These are phyloP conservation scores for Cisticola juncidis DNA, from an alignment of 2,113 vertebrate species.

Conservation along the genomic window DNA sequence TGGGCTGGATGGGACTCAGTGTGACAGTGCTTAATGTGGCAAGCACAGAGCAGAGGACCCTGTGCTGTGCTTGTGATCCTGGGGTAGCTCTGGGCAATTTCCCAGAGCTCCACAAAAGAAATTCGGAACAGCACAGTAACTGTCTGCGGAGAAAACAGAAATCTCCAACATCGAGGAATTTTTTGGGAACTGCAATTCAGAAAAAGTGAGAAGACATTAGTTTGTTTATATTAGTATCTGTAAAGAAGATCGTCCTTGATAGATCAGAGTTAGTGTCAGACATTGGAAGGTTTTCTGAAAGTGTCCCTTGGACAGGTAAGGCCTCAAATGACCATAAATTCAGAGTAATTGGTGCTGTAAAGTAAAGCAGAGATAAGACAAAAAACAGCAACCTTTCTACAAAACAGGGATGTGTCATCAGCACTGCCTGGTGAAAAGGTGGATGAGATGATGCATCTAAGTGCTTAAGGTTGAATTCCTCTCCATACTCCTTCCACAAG, in stretches of 20 bases:
- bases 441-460: neutral
- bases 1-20: neutral
- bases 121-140: neutral
- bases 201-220: neutral
- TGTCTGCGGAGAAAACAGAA: neutral
- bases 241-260: neutral
- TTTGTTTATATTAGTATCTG: neutral
- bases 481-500: neutral
- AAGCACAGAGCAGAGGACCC: neutral
- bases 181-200: neutral
- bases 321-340: neutral
- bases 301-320: neutral
- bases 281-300: neutral
- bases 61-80: neutral
- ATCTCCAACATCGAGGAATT: accelerated
- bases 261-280: neutral
- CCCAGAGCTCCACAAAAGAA: neutral
- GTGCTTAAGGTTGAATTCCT: neutral
- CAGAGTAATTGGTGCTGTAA: neutral
- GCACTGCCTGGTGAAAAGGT: neutral
- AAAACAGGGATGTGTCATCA: neutral
- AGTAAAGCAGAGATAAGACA: neutral
- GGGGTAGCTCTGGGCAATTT: neutral
- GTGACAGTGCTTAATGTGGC: neutral
- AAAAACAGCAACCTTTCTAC: neutral